Conservation (phyloP, 2,888 invertebrate species). For the Criorhina ranunculi region DNA sequence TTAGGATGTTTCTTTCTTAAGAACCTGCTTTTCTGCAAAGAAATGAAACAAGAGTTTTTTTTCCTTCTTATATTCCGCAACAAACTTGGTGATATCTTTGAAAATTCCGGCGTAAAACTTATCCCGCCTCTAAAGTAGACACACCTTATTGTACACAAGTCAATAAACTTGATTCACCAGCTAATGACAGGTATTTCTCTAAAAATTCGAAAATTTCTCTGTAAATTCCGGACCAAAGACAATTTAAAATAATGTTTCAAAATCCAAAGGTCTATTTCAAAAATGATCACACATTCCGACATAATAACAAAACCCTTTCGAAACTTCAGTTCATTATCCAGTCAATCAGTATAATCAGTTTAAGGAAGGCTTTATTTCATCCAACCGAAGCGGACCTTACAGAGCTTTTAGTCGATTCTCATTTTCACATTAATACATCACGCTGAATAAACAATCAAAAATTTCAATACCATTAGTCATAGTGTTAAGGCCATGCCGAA, state of each 20-base stretch:
- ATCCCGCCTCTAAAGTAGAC: no score
- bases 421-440: conserved; percentile 70
- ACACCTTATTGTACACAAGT: no score
- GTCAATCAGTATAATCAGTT: conserved; percentile 69
- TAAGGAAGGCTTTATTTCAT: conserved; percentile 43
- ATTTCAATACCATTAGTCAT: conserved; percentile 72
- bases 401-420: conserved; percentile 58
- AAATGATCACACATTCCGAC: not conserved
- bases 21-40: no score
- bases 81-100: no score
- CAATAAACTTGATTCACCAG: no score
- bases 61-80: no score
- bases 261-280: not conserved
- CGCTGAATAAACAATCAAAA: conserved; percentile 74
- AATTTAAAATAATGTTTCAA: conserved; percentile 12
- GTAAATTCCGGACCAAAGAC: not conserved
- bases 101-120: no score
- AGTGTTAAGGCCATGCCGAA: conserved; percentile 56
- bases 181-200: no score
- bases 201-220: no score
- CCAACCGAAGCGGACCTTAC: conserved; percentile 24
- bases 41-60: no score
- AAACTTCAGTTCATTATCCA: conserved; percentile 54
- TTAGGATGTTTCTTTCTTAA: no score
- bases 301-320: conserved; percentile 20